Conservation (phyloP, 2,113 vertebrate genomes). For the Pedionomus torquatus region DNA sequence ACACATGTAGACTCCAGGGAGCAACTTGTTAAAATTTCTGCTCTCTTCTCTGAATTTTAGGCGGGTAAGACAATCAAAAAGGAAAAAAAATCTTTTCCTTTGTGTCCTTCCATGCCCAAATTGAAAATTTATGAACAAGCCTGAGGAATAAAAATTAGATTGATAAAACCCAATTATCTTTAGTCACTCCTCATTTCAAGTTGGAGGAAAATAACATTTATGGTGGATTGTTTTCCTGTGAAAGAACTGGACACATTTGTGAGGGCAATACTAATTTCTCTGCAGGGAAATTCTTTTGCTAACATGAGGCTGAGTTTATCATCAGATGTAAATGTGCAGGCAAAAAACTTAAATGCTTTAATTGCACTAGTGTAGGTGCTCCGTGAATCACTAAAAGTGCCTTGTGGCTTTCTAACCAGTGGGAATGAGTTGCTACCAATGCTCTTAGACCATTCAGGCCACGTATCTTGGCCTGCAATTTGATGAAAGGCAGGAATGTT, state of each 20-base stretch:
- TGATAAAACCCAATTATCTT: neutral
- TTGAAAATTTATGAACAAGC: neutral
- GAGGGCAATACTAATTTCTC: neutral
- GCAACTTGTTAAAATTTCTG: neutral
- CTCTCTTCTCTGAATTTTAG: neutral
- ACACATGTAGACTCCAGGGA: neutral
- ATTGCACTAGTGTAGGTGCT: neutral
- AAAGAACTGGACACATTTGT: neutral
- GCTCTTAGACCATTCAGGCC: neutral
- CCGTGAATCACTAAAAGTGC: neutral
- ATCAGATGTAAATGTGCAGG: neutral
- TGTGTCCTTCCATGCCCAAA: neutral
- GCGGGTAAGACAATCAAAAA: neutral
- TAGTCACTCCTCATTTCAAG: neutral
- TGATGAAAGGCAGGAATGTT: neutral
- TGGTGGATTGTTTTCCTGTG: neutral
- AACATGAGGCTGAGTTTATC: neutral
- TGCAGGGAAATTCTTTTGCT: neutral
- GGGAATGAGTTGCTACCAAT: neutral
- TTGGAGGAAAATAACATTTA: neutral
- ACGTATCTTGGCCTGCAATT: neutral
- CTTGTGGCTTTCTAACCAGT: neutral
- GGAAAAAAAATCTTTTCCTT: neutral
- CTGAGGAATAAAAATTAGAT: neutral
- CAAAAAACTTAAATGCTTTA: neutral